These are phyloP conservation scores for Brienomyrus brachyistius DNA, from an alignment of 2,113 vertebrate species.

Conservation along the genomic window DNA sequence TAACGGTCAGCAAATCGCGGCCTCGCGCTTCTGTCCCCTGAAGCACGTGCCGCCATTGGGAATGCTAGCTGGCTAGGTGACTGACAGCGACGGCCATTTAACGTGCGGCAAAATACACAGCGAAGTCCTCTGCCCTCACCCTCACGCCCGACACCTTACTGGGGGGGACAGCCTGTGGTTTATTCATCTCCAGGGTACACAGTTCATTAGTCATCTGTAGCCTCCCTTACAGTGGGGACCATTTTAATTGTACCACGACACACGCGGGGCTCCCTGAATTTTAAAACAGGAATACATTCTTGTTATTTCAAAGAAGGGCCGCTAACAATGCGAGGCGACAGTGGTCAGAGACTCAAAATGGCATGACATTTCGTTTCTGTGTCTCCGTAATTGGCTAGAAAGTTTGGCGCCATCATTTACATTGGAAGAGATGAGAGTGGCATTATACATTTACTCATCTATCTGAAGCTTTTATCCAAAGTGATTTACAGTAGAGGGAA, in stretches of 20 bases:
- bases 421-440: not conserved
- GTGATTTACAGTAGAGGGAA: not conserved
- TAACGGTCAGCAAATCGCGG: not conserved
- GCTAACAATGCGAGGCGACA: not conserved
- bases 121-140: not conserved
- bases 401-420: not conserved
- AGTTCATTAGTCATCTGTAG: slow-evolving; percentile 5
- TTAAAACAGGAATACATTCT: not conserved
- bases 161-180: not conserved
- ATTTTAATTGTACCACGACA: not conserved
- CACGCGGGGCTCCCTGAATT: not conserved
- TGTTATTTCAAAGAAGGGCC: not conserved
- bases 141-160: not conserved
- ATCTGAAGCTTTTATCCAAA: not conserved
- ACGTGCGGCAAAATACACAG: slow-evolving; percentile 8
- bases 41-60: not conserved
- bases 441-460: not conserved
- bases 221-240: not conserved
- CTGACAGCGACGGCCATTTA: not conserved
- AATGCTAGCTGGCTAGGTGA: not conserved
- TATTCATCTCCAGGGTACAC: not conserved
- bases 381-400: not conserved
- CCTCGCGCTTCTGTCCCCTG: not conserved
- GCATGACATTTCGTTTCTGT: not conserved
- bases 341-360: not conserved